These are phyloP conservation scores for Leptoteleia sp. DNA, from an alignment of 1,140 invertebrate genomes.

Conservation along the genomic window DNA sequence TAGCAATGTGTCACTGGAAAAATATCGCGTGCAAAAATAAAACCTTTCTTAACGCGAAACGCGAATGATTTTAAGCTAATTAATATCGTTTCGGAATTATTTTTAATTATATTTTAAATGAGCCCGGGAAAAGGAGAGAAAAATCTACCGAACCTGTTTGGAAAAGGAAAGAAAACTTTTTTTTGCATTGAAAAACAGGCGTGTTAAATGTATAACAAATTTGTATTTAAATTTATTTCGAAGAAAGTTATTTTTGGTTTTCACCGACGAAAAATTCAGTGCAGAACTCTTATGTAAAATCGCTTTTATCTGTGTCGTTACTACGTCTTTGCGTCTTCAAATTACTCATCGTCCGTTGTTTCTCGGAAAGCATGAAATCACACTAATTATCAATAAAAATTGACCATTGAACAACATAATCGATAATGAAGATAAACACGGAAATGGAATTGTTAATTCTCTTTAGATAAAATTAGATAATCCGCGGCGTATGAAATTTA, in stretches of 20 bases:
- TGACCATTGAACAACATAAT: constrained; percentile 20
- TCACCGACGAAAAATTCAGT: not conserved
- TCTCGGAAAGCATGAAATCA: constrained; percentile 31
- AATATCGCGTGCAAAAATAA: no score
- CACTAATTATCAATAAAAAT: constrained; percentile 47
- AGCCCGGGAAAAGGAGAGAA: no score
- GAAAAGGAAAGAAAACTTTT: no score
- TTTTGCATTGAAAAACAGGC: no score
- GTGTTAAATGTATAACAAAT: not conserved
- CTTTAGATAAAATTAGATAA: not conserved
- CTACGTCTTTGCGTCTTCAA: not conserved
- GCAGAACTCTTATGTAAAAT: constrained; percentile 3
- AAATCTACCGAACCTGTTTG: no score
- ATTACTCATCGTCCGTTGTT: constrained; percentile 11
- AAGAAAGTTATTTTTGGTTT: not conserved
- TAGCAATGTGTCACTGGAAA: no score
- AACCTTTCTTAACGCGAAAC: no score
- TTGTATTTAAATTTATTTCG: not conserved
- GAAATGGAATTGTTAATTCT: not conserved
- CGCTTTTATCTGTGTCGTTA: constrained; percentile 10
- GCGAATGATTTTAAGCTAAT: no score
- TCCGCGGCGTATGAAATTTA: not conserved
- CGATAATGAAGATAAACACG: constrained; percentile 21
- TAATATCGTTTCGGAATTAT: no score
- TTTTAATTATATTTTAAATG: no score